Evolutionary conservation across 2,113 vertebrate genomes (phyloP), one percentile per base, ranked within the genome.

Genomic region (Ondatra zibethicus): DNA sequence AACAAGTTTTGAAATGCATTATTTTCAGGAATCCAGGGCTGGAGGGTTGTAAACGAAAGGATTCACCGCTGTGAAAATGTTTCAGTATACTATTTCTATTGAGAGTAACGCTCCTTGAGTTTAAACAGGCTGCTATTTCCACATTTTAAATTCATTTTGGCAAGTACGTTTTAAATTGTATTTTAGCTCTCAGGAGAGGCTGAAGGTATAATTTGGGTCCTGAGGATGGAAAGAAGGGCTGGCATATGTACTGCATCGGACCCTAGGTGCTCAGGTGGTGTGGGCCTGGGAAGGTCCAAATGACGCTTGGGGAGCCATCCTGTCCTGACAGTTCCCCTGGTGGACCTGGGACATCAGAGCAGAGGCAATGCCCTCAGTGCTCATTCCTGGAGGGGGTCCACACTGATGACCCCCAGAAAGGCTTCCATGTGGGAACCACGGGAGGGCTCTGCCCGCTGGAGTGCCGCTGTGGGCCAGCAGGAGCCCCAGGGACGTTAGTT

Each of bases 1-100:
- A 97, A 92, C 93, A 95, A 96, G 95, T 93, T 92, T 45, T 91
- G 94, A 93, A 85, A 31, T 76, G 50, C 21, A 17, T 58, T 66
- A 61, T 92, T 88, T 96, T 95, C 17, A 88, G 81, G 77, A 88
- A 78, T 39, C 17, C 31, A 72, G 45, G 50, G 52, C 66, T 77
- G 90, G 75, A 75, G 42, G 6, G 1, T 68, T 11, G 13, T 91
- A 47, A 76, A 76, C 68, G 27, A 63, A 50, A 47, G 80, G 16
- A 47, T 96, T 85, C 73, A 78, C 93, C 88, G 47, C 85, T 85
- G 92, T 80, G 36, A 88, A 94, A 70, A 9, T 58, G 23, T 73
- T 92, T 85, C 63, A 55, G 42, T 42, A 4, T 10, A n/a, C 73
- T 80, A 12, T 86, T 94, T 85, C 88, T 89, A 89, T 47, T 70